Percentiles rank a stretch among this genome's conserved stretches.
Conservation (phyloP, 2,797 vertebrate species). For the Carduelis carduelis region DNA sequence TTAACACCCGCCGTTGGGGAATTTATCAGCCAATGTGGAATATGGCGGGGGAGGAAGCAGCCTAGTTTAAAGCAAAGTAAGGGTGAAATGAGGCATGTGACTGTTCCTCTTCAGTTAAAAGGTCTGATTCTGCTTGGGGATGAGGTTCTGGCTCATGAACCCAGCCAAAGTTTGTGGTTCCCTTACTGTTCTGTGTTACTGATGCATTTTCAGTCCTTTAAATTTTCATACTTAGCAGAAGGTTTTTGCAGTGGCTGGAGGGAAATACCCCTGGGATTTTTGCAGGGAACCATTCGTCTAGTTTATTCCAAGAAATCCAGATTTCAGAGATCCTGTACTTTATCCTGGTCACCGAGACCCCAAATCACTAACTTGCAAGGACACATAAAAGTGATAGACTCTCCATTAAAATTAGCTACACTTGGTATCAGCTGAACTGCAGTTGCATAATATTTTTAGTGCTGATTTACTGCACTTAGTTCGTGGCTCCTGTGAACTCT, state of each 20-base stretch:
- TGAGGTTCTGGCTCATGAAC: background rate
- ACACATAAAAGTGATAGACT: background rate
- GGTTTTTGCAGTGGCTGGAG: background rate
- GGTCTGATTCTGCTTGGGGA: slow-evolving; percentile 1
- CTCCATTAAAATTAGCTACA: background rate
- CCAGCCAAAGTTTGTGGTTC: background rate
- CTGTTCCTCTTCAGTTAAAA: slow-evolving; percentile 53
- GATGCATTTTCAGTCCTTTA: background rate
- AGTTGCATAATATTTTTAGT: slow-evolving; percentile 25
- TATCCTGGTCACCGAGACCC: background rate
- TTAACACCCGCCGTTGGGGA: slow-evolving; percentile 68
- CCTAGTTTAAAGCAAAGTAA: slow-evolving; percentile 52
- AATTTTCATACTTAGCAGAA: background rate
- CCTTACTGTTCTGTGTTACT: background rate
- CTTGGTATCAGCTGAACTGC: background rate
- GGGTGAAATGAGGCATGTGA: slow-evolving; percentile 58
- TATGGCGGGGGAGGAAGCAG: slow-evolving; percentile 34
- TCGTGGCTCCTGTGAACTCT: slow-evolving; percentile 1
- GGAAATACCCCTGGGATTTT: background rate
- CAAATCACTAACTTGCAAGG: background rate
- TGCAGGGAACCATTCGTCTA: background rate
- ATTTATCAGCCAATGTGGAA: slow-evolving; percentile 67
- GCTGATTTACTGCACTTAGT: slow-evolving; percentile 6
- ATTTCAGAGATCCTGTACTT: background rate
- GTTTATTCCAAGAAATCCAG: background rate